A percentile compares a stretch with the other conserved stretches of the same genome.
phyloP scores from a whole-genome alignment of 2,888 invertebrate species.

The Andrena minutula region DNA sequence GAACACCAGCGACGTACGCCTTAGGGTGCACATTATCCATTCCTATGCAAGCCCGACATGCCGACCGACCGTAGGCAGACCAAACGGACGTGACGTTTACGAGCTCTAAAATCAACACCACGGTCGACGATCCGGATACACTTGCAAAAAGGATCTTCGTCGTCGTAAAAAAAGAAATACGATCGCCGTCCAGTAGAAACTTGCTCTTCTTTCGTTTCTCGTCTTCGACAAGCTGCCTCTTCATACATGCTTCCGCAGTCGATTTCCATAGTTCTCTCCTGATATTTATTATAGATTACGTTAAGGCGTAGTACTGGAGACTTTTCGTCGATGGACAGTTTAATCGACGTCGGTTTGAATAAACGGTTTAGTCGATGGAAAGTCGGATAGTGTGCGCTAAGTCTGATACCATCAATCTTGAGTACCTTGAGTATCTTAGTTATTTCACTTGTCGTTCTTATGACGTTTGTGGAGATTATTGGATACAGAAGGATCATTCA shows the following conservation, averaged over 20 bases:
- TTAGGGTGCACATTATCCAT: conserved; percentile 90
- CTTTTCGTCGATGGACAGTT: too few relatives aligned
- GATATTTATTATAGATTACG: neutral
- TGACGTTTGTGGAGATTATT: neutral
- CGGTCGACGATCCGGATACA: conserved; percentile 7
- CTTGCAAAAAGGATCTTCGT: conserved; percentile 10
- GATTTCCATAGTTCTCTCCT: neutral
- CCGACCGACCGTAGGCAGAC: conserved; percentile 82
- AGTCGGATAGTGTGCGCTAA: neutral
- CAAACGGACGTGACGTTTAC: conserved; percentile 87
- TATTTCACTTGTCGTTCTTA: neutral
- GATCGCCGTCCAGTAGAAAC: conserved; percentile 64
- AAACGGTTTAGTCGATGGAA: too few relatives aligned
- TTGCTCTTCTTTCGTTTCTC: conserved; percentile 13
- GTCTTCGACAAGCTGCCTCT: neutral
- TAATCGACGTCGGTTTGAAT: too few relatives aligned
- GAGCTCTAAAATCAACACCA: conserved; percentile 83
- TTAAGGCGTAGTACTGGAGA: too few relatives aligned
- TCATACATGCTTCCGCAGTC: neutral
- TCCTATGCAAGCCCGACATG: conserved; percentile 87
- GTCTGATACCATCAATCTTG: neutral
- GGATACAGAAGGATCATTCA: neutral
- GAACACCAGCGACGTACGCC: conserved; percentile 88
- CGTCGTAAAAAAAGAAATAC: conserved; percentile 30
- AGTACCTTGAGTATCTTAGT: neutral